A percentile compares a stretch with the other conserved stretches of the same genome.
Evolutionary conservation across 2,888 invertebrate species (phyloP).

Genomic region (Parnassius apollo): DNA sequence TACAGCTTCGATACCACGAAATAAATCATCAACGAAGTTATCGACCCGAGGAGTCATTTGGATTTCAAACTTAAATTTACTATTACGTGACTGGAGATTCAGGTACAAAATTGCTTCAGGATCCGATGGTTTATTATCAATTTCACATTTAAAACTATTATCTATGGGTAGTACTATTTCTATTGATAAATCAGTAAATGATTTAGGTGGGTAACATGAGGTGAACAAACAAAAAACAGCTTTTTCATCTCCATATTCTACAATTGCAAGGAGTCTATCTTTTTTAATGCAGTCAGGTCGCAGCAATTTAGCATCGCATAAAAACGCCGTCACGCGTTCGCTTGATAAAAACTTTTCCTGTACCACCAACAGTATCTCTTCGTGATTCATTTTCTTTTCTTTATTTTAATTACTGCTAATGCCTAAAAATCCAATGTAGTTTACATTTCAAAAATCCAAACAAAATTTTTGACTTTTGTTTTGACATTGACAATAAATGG

Average conservation of each 20-base stretch:
- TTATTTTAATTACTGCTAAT: slow-evolving; percentile 31
- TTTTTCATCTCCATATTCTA: slow-evolving; percentile 76
- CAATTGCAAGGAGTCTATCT: slow-evolving; percentile 71
- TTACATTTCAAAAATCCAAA: slow-evolving; percentile 4
- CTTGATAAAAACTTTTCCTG: slow-evolving; percentile 76
- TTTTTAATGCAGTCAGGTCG: slow-evolving; percentile 73
- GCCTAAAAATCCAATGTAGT: slow-evolving; percentile 22
- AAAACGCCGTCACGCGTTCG: slow-evolving; percentile 70
- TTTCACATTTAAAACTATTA: slow-evolving; percentile 88
- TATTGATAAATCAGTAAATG: slow-evolving; percentile 88
- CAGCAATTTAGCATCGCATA: slow-evolving; percentile 72
- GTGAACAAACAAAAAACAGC: slow-evolving; percentile 76
- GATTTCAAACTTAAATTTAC: slow-evolving; percentile 76
- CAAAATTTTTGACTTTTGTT: not conserved
- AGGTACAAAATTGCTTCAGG: slow-evolving; percentile 75
- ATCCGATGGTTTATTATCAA: slow-evolving; percentile 83
- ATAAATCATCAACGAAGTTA: slow-evolving; percentile 87
- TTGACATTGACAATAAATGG: not conserved
- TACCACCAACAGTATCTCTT: slow-evolving; percentile 70
- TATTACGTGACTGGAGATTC: slow-evolving; percentile 69
- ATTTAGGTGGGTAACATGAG: slow-evolving; percentile 84
- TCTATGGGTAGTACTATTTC: slow-evolving; percentile 91
- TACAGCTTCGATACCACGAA: slow-evolving; percentile 86
- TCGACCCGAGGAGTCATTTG: slow-evolving; percentile 83
- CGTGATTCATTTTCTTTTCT: slow-evolving; percentile 69